Conservation (phyloP, 1,140 invertebrate genomes). For the Drosophila tristis region DNA sequence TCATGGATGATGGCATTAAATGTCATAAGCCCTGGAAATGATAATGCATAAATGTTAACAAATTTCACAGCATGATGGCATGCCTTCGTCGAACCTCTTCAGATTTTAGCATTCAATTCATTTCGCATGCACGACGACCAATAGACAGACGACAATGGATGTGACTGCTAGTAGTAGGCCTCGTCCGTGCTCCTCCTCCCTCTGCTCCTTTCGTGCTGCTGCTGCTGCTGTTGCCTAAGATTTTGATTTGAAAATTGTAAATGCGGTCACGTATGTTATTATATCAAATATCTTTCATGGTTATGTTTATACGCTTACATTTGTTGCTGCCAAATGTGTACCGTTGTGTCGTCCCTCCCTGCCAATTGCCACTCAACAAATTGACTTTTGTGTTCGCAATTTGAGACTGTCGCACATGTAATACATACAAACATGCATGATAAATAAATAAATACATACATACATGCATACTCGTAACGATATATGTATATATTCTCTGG, state of each 20-base stretch:
- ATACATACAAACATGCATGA: constrained; percentile 18
- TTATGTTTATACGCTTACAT: constrained; percentile 72
- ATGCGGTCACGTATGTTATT: constrained; percentile 83
- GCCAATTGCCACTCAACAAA: constrained; percentile 59
- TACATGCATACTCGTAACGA: not conserved
- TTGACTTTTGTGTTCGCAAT: constrained; percentile 75
- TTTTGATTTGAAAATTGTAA: constrained; percentile 82
- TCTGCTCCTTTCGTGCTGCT: too few species aligned
- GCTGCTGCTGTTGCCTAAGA: constrained; percentile 31
- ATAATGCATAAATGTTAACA: constrained; percentile 70
- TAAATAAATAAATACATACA: not conserved
- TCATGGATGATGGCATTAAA: constrained; percentile 24
- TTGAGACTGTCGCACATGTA: constrained; percentile 64
- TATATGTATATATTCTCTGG: constrained; percentile 18
- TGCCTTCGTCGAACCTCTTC: not conserved
- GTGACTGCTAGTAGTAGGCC: not conserved
- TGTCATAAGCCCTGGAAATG: constrained; percentile 56
- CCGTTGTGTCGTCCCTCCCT: not conserved
- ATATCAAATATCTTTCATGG: constrained; percentile 80
- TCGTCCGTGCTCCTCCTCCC: not conserved
- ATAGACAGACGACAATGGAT: constrained; percentile 42
- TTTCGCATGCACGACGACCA: constrained; percentile 63
- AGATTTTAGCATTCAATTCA: constrained; percentile 53
- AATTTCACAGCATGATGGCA: constrained; percentile 52
- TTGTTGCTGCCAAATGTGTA: constrained; percentile 30